Base-by-base conservation (phyloP, 2,113 vertebrate genomes). In the Pithys albifrons region DNA sequence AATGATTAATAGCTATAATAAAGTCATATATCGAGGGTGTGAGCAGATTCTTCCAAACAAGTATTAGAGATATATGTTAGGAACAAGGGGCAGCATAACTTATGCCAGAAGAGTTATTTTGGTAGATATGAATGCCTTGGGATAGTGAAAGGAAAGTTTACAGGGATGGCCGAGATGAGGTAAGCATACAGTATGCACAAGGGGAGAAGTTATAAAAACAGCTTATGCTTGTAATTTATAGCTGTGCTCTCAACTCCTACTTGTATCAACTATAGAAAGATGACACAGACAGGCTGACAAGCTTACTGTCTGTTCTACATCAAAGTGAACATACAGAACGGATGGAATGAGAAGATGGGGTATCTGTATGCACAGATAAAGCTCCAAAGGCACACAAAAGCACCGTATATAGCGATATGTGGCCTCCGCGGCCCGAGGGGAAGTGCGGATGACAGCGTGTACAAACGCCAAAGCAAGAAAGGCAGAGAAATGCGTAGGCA, bases 271-370 rank as follows among this genome's bases (percentile, higher is more conserved):
- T 6, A 61, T 0, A 70, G 12, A 52, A 74, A 0, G 25, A 48
- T 4, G 28, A 39, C 39, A 67, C 15, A 37, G 57, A 78, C 18
- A 78, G 43, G 58, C 43, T n/a, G 75, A 41, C 62, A 41, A 75
- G 43, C 28, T 41, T 3, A 9, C 41, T 7, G 24, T 2, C 45
- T 27, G 70, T 41, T 33, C 27, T 12, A 6, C 14, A 9, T 14
- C 46, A 19, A 33, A 19, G 29, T 1, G 28, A 49, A 7, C 0
- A 0, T 1, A 61, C 0, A 19, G 45, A 39, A 67, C 0, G 1
- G 27, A 15, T 1, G 14, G 52, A 45, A 49, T 0, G 11, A 55
- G 48, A 39, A 65, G 25, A 25, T 0, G 35, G 31, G 31, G 2
- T 11, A 33, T 3, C 5, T 7, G 23, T 17, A 8, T 0, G 2